Percentiles rank a stretch among this genome's conserved stretches.
Conservation (phyloP, 1,140 invertebrate species). For the Antheraea mylitta region DNA sequence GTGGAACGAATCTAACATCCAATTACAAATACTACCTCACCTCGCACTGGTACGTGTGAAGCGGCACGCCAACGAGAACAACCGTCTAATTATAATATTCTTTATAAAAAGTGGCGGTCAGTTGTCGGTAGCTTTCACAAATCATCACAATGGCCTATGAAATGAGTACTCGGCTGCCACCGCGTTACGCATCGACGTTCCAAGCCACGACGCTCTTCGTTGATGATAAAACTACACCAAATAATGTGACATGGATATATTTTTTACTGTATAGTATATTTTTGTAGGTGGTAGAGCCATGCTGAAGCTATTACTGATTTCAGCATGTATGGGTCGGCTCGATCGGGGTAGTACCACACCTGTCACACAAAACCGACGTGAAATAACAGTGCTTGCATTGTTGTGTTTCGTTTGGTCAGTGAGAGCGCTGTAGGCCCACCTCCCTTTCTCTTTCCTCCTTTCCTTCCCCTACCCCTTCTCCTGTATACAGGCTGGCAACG, state of each 20-base stretch:
- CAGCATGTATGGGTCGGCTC: no score
- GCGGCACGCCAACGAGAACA: not conserved
- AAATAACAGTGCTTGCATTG: no score
- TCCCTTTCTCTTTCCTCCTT: no score
- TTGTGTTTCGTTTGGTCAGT: no score
- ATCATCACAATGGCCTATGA: slow-evolving; percentile 52
- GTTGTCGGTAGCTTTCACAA: slow-evolving; percentile 52
- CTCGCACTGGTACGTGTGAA: not conserved
- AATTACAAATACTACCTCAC: slow-evolving; percentile 5
- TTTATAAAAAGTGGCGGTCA: slow-evolving; percentile 34
- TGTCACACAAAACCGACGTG: no score
- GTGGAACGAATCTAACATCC: not conserved
- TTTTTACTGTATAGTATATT: no score
- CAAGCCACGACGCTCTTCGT: not conserved
- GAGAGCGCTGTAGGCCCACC: no score
- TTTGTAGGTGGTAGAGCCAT: no score
- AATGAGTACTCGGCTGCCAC: slow-evolving; percentile 48
- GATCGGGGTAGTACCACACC: no score
- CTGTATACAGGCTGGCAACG: no score
- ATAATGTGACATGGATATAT: not conserved
- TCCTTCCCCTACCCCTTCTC: no score
- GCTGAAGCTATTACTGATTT: no score
- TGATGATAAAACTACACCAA: not conserved
- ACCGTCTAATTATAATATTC: not conserved
- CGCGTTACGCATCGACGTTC: slow-evolving; percentile 43